Evolutionary conservation across 1,140 invertebrate species (phyloP), one percentile per base, ranked within the genome.

Genomic region (Ceratoteleas bidentatus): DNA sequence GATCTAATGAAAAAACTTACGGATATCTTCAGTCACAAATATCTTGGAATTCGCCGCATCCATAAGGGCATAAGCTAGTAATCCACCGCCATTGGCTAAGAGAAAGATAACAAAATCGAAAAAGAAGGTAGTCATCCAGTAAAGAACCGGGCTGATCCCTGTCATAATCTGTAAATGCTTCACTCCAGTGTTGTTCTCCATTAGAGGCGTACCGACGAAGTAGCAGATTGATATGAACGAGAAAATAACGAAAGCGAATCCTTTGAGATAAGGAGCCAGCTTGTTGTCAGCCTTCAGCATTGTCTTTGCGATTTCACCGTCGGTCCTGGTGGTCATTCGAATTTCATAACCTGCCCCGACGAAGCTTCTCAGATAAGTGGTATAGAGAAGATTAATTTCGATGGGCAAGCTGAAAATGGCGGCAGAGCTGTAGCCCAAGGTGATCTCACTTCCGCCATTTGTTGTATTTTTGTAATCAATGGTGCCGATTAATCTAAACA

Each of bases 121-220:
- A 6, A 92, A 40, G 53, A 94, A 93, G n/a, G 92, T 93, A 4
- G 93, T 91, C 8, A 90, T 40, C 95, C 94, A 95, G 81, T 93
- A 95, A 0, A 88, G 89, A 2, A 92, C 49, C 9, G 92, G 88
- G 10, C 92, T 87, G 2, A 94, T 92, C 32, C 95, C 94, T 9
- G 94, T 93, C 86, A 95, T 94, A 87, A 94, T 92, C 88, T 95
- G 94, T 11, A 95, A 88, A 78, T 95, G 94, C 83, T 95, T 95
- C 0, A 88, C 33, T 13, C 92, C 92, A 75, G 93, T 93, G 9
- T n/a, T 11, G 43, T 45, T 45, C 11, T 45, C 43, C n/a, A n/a
- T n/a, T 45, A 45, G 13, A 6, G 43, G 43, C 10, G 11, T 45
- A 0, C 43, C 43, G 10, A 45, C 43, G 43, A 45, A 45, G 11